Base-by-base conservation (phyloP, 2,888 invertebrate genomes). In the Yponomeuta sedellus region DNA sequence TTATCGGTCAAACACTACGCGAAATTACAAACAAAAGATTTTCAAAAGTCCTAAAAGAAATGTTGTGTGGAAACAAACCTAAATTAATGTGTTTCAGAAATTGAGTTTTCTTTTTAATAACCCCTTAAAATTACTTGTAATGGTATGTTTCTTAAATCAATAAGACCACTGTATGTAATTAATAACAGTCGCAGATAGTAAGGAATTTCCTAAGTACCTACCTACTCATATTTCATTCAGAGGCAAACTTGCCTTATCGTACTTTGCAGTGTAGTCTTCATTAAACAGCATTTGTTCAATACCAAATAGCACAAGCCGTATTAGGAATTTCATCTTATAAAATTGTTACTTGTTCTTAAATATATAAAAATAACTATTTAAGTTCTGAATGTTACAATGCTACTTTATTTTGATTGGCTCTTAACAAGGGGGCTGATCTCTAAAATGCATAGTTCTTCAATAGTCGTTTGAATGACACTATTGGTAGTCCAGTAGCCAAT, bases 241-340 rank as follows among this genome's bases (percentile, higher is more conserved):
- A 61, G 52, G 61, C 56, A 44, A 66, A 52, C 69, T 71, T 66
- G 69, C 62, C 22, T 66, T 25, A 72, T 72, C 71, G 71, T 73
- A 75, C 76, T 70, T 72, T 76, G 77, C 77, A 78, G 75, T 71
- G 77, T 85, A 88, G 87, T 75, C 2, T 80, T 77, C 88, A 88
- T 87, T 76, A 86, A 83, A 80, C 77, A 87, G 88, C 89, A 88
- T 88, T 89, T 86, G 88, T 89, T 89, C 82, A 81, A 73, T 83
- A 88, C 85, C 82, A 87, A 87, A 86, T 81, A 83, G 88, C 90
- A 89, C 89, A 72, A 79, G 74, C 79, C 84, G 81, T 81, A 76
- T 77, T 88, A 89, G 88, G 44, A 52, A 74, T 71, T 69, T 76
- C 86, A 85, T 86, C 73, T 34, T 59, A 16, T 11, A n/a, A 40